Conservation (phyloP, 2,797 vertebrate species). For the Tragopan temminckii region DNA sequence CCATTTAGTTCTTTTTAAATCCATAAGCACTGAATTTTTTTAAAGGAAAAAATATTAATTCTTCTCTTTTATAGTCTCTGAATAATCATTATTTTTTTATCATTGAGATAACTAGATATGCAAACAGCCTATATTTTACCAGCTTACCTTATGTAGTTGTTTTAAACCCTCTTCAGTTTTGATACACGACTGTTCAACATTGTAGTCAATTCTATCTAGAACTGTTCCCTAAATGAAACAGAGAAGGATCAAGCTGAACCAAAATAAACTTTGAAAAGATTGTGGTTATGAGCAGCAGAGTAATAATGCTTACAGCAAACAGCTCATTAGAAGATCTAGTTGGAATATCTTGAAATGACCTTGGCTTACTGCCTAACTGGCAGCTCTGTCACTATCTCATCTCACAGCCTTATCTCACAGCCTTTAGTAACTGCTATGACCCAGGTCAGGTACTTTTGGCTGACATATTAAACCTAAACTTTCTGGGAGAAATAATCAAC, state of each 20-base stretch:
- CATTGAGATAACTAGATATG: background rate
- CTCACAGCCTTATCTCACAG: background rate
- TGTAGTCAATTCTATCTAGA: constrained; percentile 97
- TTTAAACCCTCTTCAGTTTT: constrained; percentile 97
- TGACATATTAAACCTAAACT: background rate
- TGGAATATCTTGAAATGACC: background rate
- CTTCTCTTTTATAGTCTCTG: background rate
- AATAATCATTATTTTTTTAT: background rate
- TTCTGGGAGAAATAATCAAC: background rate
- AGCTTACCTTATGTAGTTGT: constrained; percentile 95
- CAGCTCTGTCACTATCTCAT: background rate
- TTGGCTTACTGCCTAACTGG: background rate
- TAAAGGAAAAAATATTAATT: background rate
- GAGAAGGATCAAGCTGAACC: background rate
- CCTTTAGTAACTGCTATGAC: background rate
- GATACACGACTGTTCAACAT: constrained; percentile 95
- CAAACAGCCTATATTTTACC: background rate
- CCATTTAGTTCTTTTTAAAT: background rate
- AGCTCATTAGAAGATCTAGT: background rate
- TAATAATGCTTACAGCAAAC: background rate
- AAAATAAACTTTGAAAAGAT: background rate
- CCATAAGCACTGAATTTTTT: constrained; percentile 15
- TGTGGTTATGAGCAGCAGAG: background rate
- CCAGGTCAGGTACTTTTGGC: background rate
- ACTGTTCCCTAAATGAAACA: constrained; percentile 90